phyloP scores from a whole-genome alignment of 2,888 invertebrate species.

The Lordiphosa fenestrarum region DNA sequence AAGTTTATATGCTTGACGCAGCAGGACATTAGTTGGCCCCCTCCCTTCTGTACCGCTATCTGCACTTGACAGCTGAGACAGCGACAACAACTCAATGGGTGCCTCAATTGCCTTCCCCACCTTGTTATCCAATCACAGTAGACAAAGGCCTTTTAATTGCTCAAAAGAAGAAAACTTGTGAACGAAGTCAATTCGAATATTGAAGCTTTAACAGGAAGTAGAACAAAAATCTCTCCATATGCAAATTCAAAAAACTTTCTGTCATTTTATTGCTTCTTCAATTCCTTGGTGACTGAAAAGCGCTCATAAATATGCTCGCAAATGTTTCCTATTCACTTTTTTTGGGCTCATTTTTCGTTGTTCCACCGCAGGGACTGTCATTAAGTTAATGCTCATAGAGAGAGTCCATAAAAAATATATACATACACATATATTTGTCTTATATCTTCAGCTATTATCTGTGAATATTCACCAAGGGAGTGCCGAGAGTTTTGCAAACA shows the following conservation, averaged over 20 bases:
- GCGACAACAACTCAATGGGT: conserved; percentile 45
- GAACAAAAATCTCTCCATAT: background rate
- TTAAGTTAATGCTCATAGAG: conserved; percentile 34
- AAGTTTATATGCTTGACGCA: conserved; percentile 24
- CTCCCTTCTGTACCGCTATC: conserved; percentile 10
- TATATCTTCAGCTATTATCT: conserved; percentile 10
- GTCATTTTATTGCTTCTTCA: conserved; percentile 11
- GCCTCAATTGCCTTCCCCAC: conserved; percentile 11
- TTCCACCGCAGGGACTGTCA: conserved; percentile 23
- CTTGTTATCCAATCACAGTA: conserved; percentile 31
- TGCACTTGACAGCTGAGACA: conserved; percentile 59
- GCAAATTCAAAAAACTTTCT: conserved; percentile 7
- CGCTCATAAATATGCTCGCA: conserved; percentile 20
- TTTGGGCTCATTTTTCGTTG: conserved; percentile 21
- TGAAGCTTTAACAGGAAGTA: conserved; percentile 11
- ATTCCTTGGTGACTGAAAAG: conserved; percentile 20
- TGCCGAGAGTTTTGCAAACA: conserved; percentile 2
- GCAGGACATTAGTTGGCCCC: conserved; percentile 20
- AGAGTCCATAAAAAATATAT: conserved; percentile 16
- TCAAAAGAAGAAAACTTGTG: conserved; percentile 11
- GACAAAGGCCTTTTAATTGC: conserved; percentile 52
- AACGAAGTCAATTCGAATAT: conserved; percentile 18
- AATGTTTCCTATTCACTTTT: conserved; percentile 13
- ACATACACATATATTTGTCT: conserved; percentile 2
- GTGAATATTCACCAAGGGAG: conserved; percentile 13